A percentile compares a stretch with the other conserved stretches of the same genome.
phyloP scores from a whole-genome alignment of 2,888 invertebrate genomes.

The Ecdyonurus torrentis region DNA sequence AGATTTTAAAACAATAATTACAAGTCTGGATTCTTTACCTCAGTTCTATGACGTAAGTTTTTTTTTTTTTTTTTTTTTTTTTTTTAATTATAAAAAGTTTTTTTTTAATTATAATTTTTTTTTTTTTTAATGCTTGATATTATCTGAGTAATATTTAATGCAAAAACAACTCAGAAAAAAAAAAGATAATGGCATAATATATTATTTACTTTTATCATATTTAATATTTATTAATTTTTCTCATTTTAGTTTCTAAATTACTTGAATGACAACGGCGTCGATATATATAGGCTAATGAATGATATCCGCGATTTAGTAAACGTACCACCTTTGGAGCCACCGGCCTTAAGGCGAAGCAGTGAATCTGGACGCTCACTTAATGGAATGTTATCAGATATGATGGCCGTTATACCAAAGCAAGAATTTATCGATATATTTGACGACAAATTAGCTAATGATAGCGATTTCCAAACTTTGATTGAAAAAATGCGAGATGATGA shows the following conservation, averaged over 20 bases:
- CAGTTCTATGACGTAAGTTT: neutral
- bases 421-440: neutral
- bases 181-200: too few relatives aligned
- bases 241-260: neutral
- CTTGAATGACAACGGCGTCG: neutral
- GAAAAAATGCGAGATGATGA: neutral
- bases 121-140: too few relatives aligned
- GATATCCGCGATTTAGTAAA: neutral
- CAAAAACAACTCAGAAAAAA: too few relatives aligned
- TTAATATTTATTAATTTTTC: too few relatives aligned
- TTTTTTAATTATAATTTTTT: too few relatives aligned
- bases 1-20: neutral
- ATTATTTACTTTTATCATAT: too few relatives aligned
- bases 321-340: neutral
- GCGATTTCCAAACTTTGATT: neutral
- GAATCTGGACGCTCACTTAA: neutral
- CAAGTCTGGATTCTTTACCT: neutral
- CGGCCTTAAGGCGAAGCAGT: neutral
- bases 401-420: neutral
- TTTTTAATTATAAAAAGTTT: too few relatives aligned
- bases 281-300: neutral
- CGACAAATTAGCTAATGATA: neutral
- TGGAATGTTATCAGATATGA: neutral
- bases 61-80: too few relatives aligned
- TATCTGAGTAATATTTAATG: too few relatives aligned